Conservation (phyloP, 2,113 vertebrate species). For the Xenopus tropicalis region DNA sequence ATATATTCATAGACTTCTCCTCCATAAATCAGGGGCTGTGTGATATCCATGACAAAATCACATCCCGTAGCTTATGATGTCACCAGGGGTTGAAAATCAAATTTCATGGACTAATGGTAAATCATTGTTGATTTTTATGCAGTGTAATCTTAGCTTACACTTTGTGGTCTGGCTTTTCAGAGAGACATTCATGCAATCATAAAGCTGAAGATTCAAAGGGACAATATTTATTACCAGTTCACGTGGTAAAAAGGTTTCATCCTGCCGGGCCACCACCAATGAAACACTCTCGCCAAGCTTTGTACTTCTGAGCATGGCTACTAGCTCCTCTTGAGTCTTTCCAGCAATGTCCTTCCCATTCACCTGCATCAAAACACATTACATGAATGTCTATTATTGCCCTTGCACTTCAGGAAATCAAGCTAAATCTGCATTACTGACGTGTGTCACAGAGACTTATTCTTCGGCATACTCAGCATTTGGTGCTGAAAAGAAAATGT, state of each 20-base stretch:
- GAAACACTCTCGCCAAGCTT: slow-evolving; percentile 86
- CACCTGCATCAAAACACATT: slow-evolving; percentile 66
- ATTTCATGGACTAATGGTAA: slow-evolving; percentile 46
- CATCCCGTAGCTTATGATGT: slow-evolving; percentile 46
- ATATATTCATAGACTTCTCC: slow-evolving; percentile 39
- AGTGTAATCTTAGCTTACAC: slow-evolving; percentile 23
- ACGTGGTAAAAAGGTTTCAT: slow-evolving; percentile 86
- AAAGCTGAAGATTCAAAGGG: background rate
- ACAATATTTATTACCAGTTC: slow-evolving; percentile 83
- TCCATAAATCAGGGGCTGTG: slow-evolving; percentile 34
- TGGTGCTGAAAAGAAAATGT: too few species aligned
- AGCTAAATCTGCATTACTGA: too few species aligned
- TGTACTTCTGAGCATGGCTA: slow-evolving; percentile 89
- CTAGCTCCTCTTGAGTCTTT: slow-evolving; percentile 88
- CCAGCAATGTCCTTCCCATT: slow-evolving; percentile 86
- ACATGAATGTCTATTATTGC: background rate
- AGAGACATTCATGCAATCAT: slow-evolving; percentile 22
- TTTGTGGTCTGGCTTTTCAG: slow-evolving; percentile 7
- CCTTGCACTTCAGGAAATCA: too few species aligned
- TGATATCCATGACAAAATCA: slow-evolving; percentile 40
- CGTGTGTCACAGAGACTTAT: too few species aligned
- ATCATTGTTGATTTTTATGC: slow-evolving; percentile 37
- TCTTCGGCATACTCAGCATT: too few species aligned
- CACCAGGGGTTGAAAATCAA: slow-evolving; percentile 52
- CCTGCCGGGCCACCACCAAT: slow-evolving; percentile 82